Evolutionary conservation across 2,113 vertebrate species (phyloP), one percentile per base, ranked within the genome.

Genomic region (Phalacrocorax aristotelis): DNA sequence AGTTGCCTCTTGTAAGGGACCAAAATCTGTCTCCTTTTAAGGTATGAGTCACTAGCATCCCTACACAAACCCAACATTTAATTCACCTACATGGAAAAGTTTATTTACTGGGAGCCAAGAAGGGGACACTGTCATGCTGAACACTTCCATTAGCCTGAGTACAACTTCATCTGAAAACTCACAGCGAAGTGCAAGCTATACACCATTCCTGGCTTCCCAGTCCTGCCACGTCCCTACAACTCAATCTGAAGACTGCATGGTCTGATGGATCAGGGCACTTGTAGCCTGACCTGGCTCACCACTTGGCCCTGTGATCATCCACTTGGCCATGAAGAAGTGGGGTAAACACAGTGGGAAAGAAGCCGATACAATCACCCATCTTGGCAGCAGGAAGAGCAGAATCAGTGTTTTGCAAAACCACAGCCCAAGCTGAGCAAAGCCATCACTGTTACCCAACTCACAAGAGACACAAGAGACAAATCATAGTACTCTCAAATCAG

Each of bases 201-300:
- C 11, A 29, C 15, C 48, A 48, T 0, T 54, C 30, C n/a, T 30
- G 54, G 46, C 62, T 61, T 57, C 48, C 80, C 49, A 32, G 9
- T 6, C 62, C 76, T 58, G 44, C n/a, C 48, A n/a, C 15, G 64
- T 80, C 44, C 58, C 58, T 21, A 8, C 51, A 58, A 0, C 34
- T 51, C 0, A 0, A 8, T 15, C 60, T 60, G 27, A 32, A 89
- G 68, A 58, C 2, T 27, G 32, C 0, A 0, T 72, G 52, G 62
- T 58, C 44, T 57, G 51, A 68, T 3, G 18, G 55, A 71, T 29
- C 16, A 23, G 48, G 42, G 40, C 68, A 83, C 55, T 27, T 25
- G 12, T 11, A 71, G 57, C 4, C 51, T 75, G 49, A 48, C 36
- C 62, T 36, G 71, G 83, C 44, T 83, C 54, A n/a, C 74, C 7